Evolutionary conservation across 2,113 vertebrate genomes (phyloP), one percentile per base, ranked within the genome.

Genomic region (Gorsachius goisagi): DNA sequence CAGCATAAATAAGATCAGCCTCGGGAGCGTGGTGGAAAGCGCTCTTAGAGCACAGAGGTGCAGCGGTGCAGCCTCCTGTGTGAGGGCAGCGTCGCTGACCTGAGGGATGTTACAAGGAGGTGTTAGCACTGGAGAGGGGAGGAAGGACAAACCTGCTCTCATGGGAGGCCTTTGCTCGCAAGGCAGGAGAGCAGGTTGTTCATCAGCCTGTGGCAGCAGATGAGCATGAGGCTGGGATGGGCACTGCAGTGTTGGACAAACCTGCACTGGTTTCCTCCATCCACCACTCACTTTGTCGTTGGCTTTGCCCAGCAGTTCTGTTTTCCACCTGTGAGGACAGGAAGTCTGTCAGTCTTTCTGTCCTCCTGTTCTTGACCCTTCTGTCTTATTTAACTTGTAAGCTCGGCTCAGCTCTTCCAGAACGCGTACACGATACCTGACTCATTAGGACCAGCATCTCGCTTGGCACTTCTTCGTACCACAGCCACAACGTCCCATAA

Each of bases 1-100:
- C 60, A 77, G 85, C 68, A 82, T 63, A 85, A 95, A 49, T 53
- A 84, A 82, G 73, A 75, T 85, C 80, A 69, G 69, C 66, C 53
- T 69, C 24, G 26, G 53, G n/a, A 89, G 49, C 53, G 37, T 0
- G 7, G 66, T 21, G 62, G 56, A 85, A 89, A 66, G 9, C 20
- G 7, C 33, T 68, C 12, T 28, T 6, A n/a, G 69, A 62, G 68
- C 63, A 27, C 27, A 10, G 52, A 35, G 67, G 20, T 73, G 90
- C 47, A 27, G 22, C 11, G 22, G 20, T 93, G 53, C 20, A 21
- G 22, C 15, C 23, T 50, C 32, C 63, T 71, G 22, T 12, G 24
- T 26, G 49, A 87, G 33, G 64, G 45, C 82, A 58, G 45, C 2
- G 19, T 37, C 23, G 8, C 41, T 59, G 56, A 49, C 52, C 50